Conservation (phyloP, 2,888 invertebrate genomes). For the Leptinotarsa juncta region DNA sequence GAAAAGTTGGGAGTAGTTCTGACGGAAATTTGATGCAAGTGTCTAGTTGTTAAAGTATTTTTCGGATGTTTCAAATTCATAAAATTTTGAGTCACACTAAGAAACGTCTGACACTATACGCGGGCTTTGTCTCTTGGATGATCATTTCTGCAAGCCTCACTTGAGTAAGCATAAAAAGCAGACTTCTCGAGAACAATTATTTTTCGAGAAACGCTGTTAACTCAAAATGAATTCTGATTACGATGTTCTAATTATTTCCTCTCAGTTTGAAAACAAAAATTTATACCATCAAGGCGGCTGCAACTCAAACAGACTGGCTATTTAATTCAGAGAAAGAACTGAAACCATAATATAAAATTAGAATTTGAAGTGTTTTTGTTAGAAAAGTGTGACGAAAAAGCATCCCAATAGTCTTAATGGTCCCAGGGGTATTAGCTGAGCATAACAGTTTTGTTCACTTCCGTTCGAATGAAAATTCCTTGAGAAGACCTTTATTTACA, state of each 20-base stretch:
- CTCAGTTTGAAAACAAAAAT: background rate
- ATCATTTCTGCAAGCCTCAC: no score
- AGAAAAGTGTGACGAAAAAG: background rate
- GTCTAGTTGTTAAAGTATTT: no score
- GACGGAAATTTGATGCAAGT: no score
- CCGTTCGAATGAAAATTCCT: background rate
- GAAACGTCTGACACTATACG: no score
- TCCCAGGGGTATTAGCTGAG: background rate
- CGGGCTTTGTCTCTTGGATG: no score
- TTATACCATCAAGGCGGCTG: background rate
- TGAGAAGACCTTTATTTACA: background rate
- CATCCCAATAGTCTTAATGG: constrained; percentile 5
- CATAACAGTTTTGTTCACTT: background rate
- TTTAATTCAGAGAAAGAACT: background rate
- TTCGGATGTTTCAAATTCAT: no score
- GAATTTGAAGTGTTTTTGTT: background rate
- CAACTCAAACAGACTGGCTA: no score
- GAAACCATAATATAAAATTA: constrained; percentile 3
- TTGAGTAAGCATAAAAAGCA: no score
- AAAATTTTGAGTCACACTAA: no score
- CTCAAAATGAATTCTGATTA: background rate
- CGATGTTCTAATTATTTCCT: background rate
- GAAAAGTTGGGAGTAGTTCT: no score
- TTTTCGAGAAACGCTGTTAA: background rate
- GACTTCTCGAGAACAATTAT: background rate